These are phyloP conservation scores for Temnothorax curvispinosus DNA, from an alignment of 1,140 invertebrate species.

Conservation along the genomic window DNA sequence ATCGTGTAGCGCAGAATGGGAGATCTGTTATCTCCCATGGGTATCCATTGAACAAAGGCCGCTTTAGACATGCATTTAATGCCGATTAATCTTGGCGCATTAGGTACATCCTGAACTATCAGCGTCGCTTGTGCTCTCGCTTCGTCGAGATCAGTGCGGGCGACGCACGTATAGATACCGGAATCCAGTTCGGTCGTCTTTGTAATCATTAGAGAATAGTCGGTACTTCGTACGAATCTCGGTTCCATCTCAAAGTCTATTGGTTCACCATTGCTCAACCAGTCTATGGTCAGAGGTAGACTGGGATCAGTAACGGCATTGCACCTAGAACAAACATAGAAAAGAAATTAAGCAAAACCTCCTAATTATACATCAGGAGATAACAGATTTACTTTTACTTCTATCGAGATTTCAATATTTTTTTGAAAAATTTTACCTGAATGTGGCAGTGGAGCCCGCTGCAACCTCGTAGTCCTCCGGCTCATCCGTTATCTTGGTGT, in stretches of 20 bases:
- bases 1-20: conserved; percentile 97
- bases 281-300: conserved; percentile 93
- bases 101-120: conserved; percentile 98
- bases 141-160: conserved; percentile 95
- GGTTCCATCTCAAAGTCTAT: conserved; percentile 96
- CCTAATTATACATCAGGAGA: not conserved
- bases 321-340: conserved; percentile 87
- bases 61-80: conserved; percentile 90
- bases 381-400: conserved; percentile 3
- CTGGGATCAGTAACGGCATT: conserved; percentile 95
- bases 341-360: not conserved
- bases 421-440: conserved; percentile 84
- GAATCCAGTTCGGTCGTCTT: conserved; percentile 98
- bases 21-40: conserved; percentile 97
- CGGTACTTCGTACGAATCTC: conserved; percentile 92
- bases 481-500: conserved; percentile 93
- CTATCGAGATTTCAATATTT: not conserved
- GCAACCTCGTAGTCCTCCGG: conserved; percentile 96
- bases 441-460: conserved; percentile 95
- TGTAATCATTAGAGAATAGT: conserved; percentile 97
- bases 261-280: conserved; percentile 93
- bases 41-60: conserved; percentile 93
- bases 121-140: conserved; percentile 94
- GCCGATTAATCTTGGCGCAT: conserved; percentile 90
- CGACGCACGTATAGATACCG: conserved; percentile 98